These are phyloP conservation scores for Hymenopus coronatus DNA, from an alignment of 2,888 invertebrate species.

Conservation along the genomic window DNA sequence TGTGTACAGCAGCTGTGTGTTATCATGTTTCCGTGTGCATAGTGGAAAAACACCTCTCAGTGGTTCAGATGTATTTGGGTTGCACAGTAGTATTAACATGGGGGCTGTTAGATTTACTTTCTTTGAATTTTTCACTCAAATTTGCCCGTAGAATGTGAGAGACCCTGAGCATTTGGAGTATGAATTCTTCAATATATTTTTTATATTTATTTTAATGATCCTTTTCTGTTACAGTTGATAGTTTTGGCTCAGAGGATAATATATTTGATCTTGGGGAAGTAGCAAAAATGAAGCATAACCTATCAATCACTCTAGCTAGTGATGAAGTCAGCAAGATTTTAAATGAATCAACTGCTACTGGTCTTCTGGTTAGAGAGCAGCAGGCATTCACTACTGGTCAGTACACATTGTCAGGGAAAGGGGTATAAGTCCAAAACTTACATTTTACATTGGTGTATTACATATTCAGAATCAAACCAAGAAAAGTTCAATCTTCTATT, in stretches of 20 bases:
- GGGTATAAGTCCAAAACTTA: too few species aligned
- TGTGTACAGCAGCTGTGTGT: too few species aligned
- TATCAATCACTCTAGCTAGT: background rate
- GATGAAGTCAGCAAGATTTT: background rate
- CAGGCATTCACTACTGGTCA: conserved; percentile 9
- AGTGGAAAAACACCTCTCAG: too few species aligned
- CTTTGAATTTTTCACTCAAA: background rate
- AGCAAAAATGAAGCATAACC: background rate
- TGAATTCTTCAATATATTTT: background rate
- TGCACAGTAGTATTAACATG: too few species aligned
- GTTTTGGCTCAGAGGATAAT: background rate
- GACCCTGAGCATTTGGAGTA: background rate
- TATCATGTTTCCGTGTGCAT: too few species aligned
- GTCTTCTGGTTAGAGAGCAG: background rate
- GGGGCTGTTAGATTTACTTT: background rate
- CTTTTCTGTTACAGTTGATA: background rate
- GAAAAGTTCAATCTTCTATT: too few species aligned
- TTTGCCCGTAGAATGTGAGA: background rate
- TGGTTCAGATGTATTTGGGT: too few species aligned
- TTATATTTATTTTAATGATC: background rate
- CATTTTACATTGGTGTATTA: too few species aligned
- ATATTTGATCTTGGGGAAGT: background rate
- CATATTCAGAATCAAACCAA: too few species aligned
- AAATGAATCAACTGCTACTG: background rate
- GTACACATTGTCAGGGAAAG: too few species aligned